Conservation (phyloP, 2,888 invertebrate species). For the Nysson spinosus region DNA sequence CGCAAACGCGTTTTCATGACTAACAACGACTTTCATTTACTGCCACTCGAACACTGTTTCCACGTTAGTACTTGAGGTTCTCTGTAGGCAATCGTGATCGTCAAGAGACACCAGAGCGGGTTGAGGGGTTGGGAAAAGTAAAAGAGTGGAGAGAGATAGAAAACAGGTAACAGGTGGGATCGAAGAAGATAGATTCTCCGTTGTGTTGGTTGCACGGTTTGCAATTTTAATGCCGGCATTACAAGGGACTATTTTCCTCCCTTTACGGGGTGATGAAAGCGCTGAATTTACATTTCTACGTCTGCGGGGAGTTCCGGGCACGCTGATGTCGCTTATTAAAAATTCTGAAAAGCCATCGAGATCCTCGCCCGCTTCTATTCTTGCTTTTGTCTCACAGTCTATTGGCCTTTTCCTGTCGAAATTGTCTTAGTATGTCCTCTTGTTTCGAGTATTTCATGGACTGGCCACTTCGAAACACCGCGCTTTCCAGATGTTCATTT, state of each 20-base stretch:
- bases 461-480: not conserved
- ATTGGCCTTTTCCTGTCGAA: conserved; percentile 11
- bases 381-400: conserved; percentile 20
- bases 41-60: conserved; percentile 53
- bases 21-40: conserved; percentile 66
- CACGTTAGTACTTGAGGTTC: conserved; percentile 49
- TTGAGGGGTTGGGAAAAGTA: not conserved
- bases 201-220: conserved; percentile 57
- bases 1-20: conserved; percentile 56
- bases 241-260: conserved; percentile 51
- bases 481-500: not conserved
- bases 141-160: conserved; percentile 1
- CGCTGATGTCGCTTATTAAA: conserved; percentile 65
- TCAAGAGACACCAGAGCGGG: not conserved
- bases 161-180: conserved; percentile 4
- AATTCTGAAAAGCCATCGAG: conserved; percentile 59
- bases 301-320: conserved; percentile 38
- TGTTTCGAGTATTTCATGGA: conserved; percentile 9
- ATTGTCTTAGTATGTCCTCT: not conserved
- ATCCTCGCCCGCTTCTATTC: conserved; percentile 2
- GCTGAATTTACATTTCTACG: conserved; percentile 60
- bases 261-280: conserved; percentile 38
- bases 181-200: conserved; percentile 32
- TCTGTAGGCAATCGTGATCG: conserved; percentile 46
- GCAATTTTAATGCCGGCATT: conserved; percentile 71